Conservation (phyloP, 2,113 vertebrate genomes). For the Odontophorus gujanensis region DNA sequence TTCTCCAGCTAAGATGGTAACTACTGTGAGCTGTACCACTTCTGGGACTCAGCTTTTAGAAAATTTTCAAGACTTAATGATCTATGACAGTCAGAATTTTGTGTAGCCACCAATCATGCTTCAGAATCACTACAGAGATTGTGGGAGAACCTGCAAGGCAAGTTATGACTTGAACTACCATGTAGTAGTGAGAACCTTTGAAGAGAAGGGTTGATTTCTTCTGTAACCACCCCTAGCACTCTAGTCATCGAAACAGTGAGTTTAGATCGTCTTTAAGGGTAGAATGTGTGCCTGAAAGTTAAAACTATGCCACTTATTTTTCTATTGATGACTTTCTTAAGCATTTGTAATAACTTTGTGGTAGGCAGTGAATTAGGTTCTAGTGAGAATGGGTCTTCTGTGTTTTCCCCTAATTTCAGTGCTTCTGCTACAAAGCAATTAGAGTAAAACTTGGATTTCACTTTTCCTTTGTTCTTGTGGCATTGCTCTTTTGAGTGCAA, state of each 20-base stretch:
- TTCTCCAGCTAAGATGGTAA: background rate
- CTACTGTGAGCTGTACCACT: background rate
- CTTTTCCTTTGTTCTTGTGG: background rate
- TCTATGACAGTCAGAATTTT: background rate
- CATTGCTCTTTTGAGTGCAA: background rate
- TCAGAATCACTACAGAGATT: background rate
- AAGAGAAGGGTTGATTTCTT: background rate
- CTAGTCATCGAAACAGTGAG: background rate
- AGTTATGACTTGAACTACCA: background rate
- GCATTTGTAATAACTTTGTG: background rate
- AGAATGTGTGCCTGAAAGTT: background rate
- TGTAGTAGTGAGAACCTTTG: background rate
- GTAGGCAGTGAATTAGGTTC: background rate
- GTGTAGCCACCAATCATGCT: background rate
- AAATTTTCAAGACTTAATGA: background rate
- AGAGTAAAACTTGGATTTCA: background rate
- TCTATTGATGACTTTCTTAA: background rate
- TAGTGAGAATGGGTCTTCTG: accelerated
- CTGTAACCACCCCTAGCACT: background rate
- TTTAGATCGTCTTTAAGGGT: background rate
- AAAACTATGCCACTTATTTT: background rate
- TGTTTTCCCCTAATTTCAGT: background rate
- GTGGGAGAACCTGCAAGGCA: background rate
- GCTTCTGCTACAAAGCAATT: background rate
- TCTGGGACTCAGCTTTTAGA: background rate